These are phyloP conservation scores for Malurus splendens DNA, from an alignment of 2,797 vertebrate genomes.

Conservation along the genomic window DNA sequence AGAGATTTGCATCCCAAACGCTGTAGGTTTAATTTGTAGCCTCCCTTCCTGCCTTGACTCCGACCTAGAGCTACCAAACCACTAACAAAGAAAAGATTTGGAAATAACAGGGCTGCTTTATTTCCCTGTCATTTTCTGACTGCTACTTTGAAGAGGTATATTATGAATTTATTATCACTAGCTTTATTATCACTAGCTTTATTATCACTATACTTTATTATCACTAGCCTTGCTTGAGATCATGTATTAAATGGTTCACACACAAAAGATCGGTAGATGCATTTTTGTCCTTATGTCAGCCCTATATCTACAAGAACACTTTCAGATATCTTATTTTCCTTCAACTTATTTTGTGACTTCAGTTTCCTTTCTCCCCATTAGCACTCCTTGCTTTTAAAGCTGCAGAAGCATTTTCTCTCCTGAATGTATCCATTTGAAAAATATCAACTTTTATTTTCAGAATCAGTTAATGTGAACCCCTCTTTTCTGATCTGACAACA, in stretches of 20 bases:
- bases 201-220: background rate
- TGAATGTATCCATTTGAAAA: background rate
- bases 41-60: background rate
- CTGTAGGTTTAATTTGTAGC: slow-evolving; percentile 10
- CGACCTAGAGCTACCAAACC: background rate
- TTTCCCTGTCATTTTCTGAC: background rate
- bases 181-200: background rate
- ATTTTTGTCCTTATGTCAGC: background rate
- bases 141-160: background rate
- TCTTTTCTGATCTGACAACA: background rate
- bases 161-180: background rate
- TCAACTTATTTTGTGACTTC: background rate
- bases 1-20: background rate
- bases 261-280: background rate
- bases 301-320: background rate
- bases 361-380: background rate
- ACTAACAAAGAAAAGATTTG: background rate
- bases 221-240: background rate
- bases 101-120: background rate
- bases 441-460: background rate
- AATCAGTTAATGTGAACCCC: background rate
- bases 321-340: background rate
- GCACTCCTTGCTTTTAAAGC: background rate
- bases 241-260: background rate
- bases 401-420: background rate